phyloP scores from a whole-genome alignment of 2,888 invertebrate genomes.

The Cantharis rustica region DNA sequence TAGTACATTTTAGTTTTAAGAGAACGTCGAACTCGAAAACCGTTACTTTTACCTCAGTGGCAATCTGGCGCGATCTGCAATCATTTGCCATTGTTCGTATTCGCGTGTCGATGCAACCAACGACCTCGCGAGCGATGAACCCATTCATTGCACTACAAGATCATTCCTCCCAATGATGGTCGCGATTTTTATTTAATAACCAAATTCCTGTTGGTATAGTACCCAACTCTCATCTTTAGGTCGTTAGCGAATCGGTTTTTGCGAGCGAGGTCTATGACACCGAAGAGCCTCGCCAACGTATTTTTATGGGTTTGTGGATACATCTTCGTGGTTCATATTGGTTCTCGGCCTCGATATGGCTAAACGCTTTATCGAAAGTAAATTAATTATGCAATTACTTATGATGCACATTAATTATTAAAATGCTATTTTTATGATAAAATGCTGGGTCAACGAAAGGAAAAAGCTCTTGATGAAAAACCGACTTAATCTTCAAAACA shows the following conservation, averaged over 20 bases:
- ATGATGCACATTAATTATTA: background rate
- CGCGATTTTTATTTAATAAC: background rate
- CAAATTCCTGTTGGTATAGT: conserved; percentile 1
- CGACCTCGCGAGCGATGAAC: conserved; percentile 40
- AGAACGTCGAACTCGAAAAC: conserved; percentile 43
- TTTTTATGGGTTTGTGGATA: conserved; percentile 22
- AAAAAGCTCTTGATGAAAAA: background rate
- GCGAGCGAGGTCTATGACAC: conserved; percentile 10
- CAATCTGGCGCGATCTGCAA: conserved; percentile 41
- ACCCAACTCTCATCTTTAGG: background rate
- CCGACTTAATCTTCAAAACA: background rate
- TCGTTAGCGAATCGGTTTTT: background rate
- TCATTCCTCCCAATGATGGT: conserved; percentile 26
- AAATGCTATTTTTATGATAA: conserved; percentile 6
- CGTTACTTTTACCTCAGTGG: conserved; percentile 45
- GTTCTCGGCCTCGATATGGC: conserved; percentile 10
- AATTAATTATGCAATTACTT: conserved; percentile 15
- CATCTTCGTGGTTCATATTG: conserved; percentile 3
- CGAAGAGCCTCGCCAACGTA: background rate
- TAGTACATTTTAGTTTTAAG: conserved; percentile 11
- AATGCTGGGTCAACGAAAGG: conserved; percentile 3
- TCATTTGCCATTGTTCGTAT: conserved; percentile 38
- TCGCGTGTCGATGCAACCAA: conserved; percentile 36
- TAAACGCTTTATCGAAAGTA: conserved; percentile 18
- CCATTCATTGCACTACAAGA: conserved; percentile 29